Conservation (phyloP, 2,113 vertebrate genomes). For the Leucopternis melanops region DNA sequence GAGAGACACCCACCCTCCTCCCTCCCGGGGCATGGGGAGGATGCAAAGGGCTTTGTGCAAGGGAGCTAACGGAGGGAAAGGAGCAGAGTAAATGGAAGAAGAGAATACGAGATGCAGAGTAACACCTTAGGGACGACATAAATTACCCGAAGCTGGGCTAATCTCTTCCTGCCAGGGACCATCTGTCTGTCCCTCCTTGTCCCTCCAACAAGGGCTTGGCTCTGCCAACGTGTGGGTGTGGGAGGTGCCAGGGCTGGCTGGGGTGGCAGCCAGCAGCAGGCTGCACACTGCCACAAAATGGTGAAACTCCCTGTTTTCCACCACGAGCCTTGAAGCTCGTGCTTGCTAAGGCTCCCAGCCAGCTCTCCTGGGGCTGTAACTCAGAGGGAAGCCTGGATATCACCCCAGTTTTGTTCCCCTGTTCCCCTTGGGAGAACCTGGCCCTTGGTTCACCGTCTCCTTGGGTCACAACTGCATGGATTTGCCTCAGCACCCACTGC, state of each 20-base stretch:
- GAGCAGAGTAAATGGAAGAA: not conserved
- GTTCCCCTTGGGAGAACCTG: not conserved
- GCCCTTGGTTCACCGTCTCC: not conserved
- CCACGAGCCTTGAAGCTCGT: not conserved
- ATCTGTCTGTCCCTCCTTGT: not conserved
- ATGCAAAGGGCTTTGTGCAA: not conserved
- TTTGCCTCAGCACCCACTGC: not conserved
- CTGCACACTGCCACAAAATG: not conserved
- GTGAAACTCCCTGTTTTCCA: not conserved
- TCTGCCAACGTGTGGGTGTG: not conserved
- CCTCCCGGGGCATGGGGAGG: not conserved
- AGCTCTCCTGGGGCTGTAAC: not conserved
- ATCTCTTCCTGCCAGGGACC: not conserved
- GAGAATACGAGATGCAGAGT: not conserved
- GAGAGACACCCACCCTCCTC: not conserved
- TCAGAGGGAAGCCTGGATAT: not conserved
- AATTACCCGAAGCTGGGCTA: not conserved
- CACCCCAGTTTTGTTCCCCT: not conserved
- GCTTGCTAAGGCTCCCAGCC: not conserved
- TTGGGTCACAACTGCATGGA: not conserved
- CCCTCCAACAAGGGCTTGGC: not conserved
- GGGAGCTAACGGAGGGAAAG: not conserved
- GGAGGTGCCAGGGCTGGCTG: not conserved
- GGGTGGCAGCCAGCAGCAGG: not conserved
- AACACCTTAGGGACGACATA: not conserved